Evolutionary conservation across 2,113 vertebrate genomes (phyloP).

Genomic region (Halcyon senegalensis): DNA sequence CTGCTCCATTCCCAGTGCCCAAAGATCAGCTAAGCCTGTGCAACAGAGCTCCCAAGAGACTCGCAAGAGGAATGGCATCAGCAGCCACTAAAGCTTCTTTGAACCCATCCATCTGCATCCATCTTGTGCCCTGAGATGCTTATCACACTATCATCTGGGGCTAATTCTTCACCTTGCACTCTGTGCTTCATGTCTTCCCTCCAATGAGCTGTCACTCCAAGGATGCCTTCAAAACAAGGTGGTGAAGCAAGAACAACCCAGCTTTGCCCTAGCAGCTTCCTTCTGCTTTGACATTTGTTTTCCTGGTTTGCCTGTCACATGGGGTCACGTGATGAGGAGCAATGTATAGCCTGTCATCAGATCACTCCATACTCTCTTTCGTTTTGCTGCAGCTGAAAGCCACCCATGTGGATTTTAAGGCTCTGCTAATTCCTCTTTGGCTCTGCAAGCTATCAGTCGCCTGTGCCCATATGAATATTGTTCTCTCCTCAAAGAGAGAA

Average conservation of each 20-base stretch:
- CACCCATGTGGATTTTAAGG: slow-evolving; percentile 25
- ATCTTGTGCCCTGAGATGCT: neutral
- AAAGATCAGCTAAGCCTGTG: neutral
- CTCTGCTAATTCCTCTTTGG: neutral
- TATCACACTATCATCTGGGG: rapidly evolving
- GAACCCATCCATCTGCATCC: neutral
- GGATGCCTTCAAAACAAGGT: neutral
- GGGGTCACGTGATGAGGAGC: neutral
- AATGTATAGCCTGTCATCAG: neutral
- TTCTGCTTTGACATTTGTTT: neutral
- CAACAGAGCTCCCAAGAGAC: neutral
- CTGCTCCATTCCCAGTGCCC: rapidly evolving
- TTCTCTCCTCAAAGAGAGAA: neutral
- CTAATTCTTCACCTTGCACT: neutral
- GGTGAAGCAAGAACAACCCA: neutral
- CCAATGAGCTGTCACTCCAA: neutral
- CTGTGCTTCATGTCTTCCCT: neutral
- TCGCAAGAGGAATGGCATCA: neutral
- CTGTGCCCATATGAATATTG: neutral
- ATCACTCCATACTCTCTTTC: neutral
- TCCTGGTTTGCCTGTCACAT: neutral
- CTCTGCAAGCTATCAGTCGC: neutral
- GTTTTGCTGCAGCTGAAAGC: rapidly evolving
- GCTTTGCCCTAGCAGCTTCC: neutral
- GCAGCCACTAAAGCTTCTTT: neutral